Base-by-base conservation (phyloP, 92 coral and sea anemone genomes). In the Palythoa grandis region DNA sequence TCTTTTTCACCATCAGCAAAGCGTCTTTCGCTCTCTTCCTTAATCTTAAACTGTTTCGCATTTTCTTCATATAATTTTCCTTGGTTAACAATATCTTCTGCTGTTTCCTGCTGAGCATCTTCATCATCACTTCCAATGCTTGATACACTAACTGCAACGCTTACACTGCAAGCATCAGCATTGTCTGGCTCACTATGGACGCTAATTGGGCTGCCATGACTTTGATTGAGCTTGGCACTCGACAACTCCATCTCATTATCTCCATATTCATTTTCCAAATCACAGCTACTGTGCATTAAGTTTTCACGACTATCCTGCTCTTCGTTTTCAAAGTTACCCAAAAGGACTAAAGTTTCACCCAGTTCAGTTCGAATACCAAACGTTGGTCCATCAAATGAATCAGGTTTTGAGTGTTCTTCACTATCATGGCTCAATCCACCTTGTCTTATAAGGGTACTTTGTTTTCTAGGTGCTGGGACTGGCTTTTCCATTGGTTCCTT, bases 111-210 rank as follows among this genome's bases (percentile, higher is more conserved):
- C 15, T 67, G 74, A 13, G 48, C 15, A n/a, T 67, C 95, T 60
- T 94, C 88, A 48, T 95, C 94, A 37, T 88, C 92, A 79, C 90
- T 92, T 37, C 96, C 98, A 43, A 96, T 86, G 86, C 98, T 96
- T 72, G 98, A 90, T 9, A 95, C 95, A 84, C 96, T 93, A 63
- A 96, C 86, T 54, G 74, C 98, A 16, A 88, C 98, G 87, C 98
- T 95, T 11, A 91, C 90, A 67, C 96, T 93, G 73, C 92, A 89
- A 57, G 89, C 89, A 29, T 96, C 98, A 16, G 95, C 98, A 68
- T 91, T 74, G 40, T 95, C 92, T 7, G 94, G 91, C 8, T 94
- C 98, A 77, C 94, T 94, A 79, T 91, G 94, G 40, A 84, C 83
- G 65, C 95, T 91, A 19, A 95, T 91, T 11, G 94, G 93, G 38